Evolutionary conservation across 2,797 vertebrate genomes (phyloP).

Genomic region (Sebastes cheni): DNA sequence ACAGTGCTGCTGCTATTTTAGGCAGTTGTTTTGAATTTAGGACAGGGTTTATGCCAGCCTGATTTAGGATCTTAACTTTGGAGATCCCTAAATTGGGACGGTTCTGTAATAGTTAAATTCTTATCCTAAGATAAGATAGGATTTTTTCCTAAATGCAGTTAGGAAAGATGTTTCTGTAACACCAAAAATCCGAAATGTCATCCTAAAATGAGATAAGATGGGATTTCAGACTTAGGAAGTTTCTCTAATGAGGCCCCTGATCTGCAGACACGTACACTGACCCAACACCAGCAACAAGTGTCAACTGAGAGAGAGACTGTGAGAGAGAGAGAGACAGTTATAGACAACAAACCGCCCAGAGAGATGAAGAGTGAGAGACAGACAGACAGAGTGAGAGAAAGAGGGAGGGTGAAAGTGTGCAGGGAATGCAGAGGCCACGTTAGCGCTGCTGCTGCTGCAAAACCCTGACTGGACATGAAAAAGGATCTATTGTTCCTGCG

Average conservation of each 20-base stretch:
- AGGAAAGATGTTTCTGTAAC: no score
- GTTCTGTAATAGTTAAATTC: no score
- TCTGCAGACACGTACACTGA: neutral
- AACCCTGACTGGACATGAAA: conserved; percentile 68
- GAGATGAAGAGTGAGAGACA: conserved; percentile 6
- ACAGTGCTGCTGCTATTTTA: no score
- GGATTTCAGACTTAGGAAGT: no score
- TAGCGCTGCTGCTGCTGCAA: conserved; percentile 64
- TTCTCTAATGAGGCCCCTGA: neutral
- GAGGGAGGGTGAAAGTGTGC: conserved; percentile 60
- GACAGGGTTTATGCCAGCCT: no score
- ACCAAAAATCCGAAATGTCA: no score
- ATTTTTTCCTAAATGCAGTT: no score
- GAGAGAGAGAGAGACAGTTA: neutral
- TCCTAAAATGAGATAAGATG: no score
- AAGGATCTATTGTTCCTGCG: conserved; percentile 75
- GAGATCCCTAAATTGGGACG: no score
- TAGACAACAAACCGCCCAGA: conserved; percentile 29
- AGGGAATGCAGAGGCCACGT: conserved; percentile 73
- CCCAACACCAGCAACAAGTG: conserved; percentile 16
- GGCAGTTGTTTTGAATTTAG: no score
- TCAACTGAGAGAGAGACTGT: conserved; percentile 29
- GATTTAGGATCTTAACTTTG: no score
- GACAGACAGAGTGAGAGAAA: neutral
- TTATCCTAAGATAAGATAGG: no score